phyloP scores from a whole-genome alignment of 2,113 vertebrate genomes.

The Astur gentilis region DNA sequence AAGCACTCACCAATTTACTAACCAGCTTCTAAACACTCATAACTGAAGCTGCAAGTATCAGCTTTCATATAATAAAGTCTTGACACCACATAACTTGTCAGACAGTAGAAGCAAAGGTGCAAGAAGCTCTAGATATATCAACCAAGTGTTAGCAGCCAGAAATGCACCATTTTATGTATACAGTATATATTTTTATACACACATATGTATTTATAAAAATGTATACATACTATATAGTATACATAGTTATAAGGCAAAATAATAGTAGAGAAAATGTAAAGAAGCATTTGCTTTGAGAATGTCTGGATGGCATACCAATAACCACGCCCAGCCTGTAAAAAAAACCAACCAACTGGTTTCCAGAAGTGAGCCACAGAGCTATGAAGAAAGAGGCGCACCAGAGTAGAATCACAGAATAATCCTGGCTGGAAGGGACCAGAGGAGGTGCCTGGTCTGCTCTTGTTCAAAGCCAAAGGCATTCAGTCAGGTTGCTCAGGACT shows the following conservation, averaged over 20 bases:
- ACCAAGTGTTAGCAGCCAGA: neutral
- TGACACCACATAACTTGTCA: neutral
- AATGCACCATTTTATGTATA: neutral
- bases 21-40: neutral
- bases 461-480: neutral
- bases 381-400: neutral
- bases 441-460: neutral
- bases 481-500: neutral
- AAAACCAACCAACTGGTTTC: neutral
- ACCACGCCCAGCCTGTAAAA: neutral
- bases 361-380: neutral
- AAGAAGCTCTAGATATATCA: neutral
- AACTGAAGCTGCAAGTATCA: neutral
- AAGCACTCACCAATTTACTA: neutral
- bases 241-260: neutral
- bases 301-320: neutral
- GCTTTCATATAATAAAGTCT: neutral
- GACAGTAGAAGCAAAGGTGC: neutral
- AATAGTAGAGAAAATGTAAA: neutral
- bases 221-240: neutral
- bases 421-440: neutral
- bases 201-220: neutral
- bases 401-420: neutral
- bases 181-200: neutral
- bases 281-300: neutral